Base-by-base conservation (phyloP, 2,888 invertebrate genomes). In the Pterostichus niger region DNA sequence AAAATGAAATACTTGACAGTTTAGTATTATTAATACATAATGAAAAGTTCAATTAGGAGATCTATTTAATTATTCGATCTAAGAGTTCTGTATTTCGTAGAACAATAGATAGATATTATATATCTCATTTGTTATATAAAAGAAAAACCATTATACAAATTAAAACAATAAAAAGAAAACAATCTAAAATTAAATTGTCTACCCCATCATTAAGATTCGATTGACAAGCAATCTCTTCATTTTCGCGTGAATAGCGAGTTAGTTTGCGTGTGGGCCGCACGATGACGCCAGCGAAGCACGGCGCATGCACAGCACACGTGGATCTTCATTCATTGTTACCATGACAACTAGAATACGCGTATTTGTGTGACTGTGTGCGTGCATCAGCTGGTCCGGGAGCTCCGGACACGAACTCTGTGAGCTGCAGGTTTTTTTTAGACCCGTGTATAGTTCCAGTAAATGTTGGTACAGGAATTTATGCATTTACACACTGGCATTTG, bases 321-420 rank as follows among this genome's bases (percentile, higher is more conserved):
- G 82, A 82, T 82, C 75, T 75, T 82, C 82, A 82, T 82, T 71
- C 68, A 82, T 82, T 82, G 82, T 82, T 82, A 15, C 35, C 61
- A 75, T 82, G 46, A 75, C 9, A 59, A 82, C 75, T 6, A 6
- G 46, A 33, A 75, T 56, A 40, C 40, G 59, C 79, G 79, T 61
- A 35, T 56, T 33, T 64, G 33, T 40, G 13, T 64, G 64, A 33
- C 3, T 31, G 64, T 64, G 35, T 24, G 49, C 10, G 49, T 33
- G 75, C n/a, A 49, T 52, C 52, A 52, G 75, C 75, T 52, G 54
- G 31, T 33, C 75, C 75, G 75, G 52, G 33, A 13, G 68, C 68
- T 44, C 44, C 64, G 64, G 59, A 24, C 11, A 7, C 11, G 64
- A 64, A 64, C 24, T 56, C 15, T 24, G 33, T 6, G 10, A 17